These are phyloP conservation scores for Eriocheir sinensis DNA, from an alignment of 1,140 invertebrate genomes.

Conservation along the genomic window DNA sequence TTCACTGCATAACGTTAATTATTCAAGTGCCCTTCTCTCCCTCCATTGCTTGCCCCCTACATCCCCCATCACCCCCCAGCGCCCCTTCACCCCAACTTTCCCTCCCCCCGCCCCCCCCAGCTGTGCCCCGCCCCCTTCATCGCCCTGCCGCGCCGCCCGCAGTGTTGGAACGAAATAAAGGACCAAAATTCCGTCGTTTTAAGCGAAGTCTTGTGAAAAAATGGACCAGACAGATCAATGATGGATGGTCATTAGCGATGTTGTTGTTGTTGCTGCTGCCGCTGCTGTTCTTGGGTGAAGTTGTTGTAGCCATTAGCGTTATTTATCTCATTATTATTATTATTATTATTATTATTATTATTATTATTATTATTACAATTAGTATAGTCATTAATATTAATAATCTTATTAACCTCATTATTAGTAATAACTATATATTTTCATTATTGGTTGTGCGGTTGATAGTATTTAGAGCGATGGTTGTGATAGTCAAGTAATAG, in stretches of 20 bases:
- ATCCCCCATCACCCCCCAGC: neutral
- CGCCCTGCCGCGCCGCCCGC: neutral
- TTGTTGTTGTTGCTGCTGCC: too few relatives aligned
- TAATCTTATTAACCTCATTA: too few relatives aligned
- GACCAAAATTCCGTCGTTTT: neutral
- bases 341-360: too few relatives aligned
- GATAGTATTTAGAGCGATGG: neutral
- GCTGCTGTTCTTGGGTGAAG: too few relatives aligned
- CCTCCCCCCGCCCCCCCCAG: neutral
- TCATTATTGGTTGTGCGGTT: too few relatives aligned
- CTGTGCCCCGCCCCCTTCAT: neutral
- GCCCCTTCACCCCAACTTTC: neutral
- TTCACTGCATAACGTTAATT: neutral
- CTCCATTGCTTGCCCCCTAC: neutral
- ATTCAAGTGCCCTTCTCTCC: neutral
- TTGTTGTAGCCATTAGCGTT: too few relatives aligned
- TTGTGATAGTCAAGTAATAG: neutral
- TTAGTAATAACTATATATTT: too few relatives aligned
- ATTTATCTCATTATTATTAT: too few relatives aligned
- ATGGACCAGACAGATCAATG: neutral
- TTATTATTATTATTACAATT: too few relatives aligned
- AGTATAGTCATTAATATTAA: too few relatives aligned
- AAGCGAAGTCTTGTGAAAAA: neutral
- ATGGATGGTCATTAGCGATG: neutral
- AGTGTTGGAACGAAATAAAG: constrained; percentile 25